Evolutionary conservation across 92 coral and sea anemone genomes (phyloP), one percentile per base, ranked within the genome.

Genomic region (Epizoanthus fatuus): DNA sequence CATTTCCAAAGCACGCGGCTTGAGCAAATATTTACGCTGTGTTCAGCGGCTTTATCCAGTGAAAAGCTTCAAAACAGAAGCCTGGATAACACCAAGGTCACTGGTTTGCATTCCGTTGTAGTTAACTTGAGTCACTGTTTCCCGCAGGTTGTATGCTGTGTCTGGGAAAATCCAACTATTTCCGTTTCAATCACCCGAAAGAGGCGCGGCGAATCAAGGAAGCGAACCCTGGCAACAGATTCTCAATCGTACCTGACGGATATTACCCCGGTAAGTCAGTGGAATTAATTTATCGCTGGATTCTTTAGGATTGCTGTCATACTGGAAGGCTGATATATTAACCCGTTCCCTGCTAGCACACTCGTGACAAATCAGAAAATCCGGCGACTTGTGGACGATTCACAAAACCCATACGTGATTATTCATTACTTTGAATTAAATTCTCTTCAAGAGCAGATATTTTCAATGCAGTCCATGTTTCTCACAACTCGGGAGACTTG

Each of bases 141-240:
- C 66, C 81, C 70, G 22, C 37, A 97, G 99, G 99, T 42, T 97
- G 99, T 68, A 97, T 97, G 99, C 78, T 97, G 68, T 97, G 99
- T 76, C 87, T 97, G 42, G 99, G 99, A 52, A 97, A 97, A 65
- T 97, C 99, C 55, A 97, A 97, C 84, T 97, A 97, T 89, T 97
- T 97, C 72, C 98, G 99, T 7, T 97, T 97, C 85, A 97, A 97
- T 68, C 98, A 97, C 81, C 99, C 99, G 17, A 97, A 91, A 84
- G 99, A 97, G 81, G 99, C 99, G 9, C 93, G 94, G 74, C 81
- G 98, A 81, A 95, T 97, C 68, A 93, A 95, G 90, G 99, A 97
- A 83, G 94, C 95, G 0, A 93, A 97, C 66, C 99, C 99, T 13
- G 99, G 99, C 11, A 97, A 97, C 89, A 79, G 99, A 60, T 97